Percentiles rank a stretch among this genome's conserved stretches.
Evolutionary conservation across 1,140 invertebrate genomes (phyloP).

Genomic region (Atta cephalotes): DNA sequence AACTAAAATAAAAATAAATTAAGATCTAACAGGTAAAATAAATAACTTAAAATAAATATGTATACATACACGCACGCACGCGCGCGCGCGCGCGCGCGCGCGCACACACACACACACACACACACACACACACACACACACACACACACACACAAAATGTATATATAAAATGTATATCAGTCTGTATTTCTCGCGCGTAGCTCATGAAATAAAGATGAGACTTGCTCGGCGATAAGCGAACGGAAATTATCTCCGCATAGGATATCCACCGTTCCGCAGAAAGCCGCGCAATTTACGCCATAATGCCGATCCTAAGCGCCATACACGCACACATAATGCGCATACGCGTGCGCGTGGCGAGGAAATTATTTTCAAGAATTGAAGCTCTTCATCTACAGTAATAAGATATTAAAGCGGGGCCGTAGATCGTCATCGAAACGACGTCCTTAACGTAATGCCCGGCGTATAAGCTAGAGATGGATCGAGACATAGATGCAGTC

Average conservation of each 20-base stretch:
- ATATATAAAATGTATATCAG: neutral
- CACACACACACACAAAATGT: too few relatives aligned
- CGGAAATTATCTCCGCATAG: slow-evolving; percentile 43
- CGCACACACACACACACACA: too few relatives aligned
- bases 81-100: too few relatives aligned
- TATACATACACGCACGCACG: too few relatives aligned
- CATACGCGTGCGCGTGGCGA: neutral
- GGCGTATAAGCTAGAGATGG: slow-evolving; percentile 49
- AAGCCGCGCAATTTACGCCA: slow-evolving; percentile 45
- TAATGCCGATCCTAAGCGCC: slow-evolving; percentile 47
- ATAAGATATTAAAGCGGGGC: slow-evolving; percentile 73
- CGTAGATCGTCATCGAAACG: slow-evolving; percentile 67
- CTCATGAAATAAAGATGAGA: slow-evolving; percentile 52
- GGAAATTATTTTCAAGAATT: slow-evolving; percentile 54
- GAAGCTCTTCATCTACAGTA: slow-evolving; percentile 62
- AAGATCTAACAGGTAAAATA: neutral
- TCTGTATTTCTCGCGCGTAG: neutral
- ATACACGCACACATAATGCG: neutral
- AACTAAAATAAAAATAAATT: slow-evolving; percentile 25
- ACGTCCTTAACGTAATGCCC: slow-evolving; percentile 70
- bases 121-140: too few relatives aligned
- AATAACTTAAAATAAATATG: neutral
- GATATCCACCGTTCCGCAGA: slow-evolving; percentile 36
- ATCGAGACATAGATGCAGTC: slow-evolving; percentile 62
- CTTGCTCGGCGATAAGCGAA: slow-evolving; percentile 17